Conservation (phyloP, 2,113 vertebrate species). For the Eolophus roseicapilla region DNA sequence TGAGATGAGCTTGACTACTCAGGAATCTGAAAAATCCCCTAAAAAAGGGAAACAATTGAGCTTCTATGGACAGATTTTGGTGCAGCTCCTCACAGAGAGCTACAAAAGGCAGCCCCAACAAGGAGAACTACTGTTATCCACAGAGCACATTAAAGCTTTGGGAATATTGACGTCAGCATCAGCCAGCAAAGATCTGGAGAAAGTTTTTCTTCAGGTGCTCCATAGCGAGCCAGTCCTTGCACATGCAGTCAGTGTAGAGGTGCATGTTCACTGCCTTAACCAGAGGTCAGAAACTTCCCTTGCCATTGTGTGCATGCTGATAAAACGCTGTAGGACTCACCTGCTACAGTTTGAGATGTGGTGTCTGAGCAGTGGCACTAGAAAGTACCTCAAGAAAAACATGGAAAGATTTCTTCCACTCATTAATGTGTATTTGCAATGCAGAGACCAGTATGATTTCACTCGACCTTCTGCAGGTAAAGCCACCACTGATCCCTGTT, state of each 20-base stretch:
- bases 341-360: conserved; percentile 87
- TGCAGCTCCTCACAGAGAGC: conserved; percentile 79
- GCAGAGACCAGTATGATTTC: conserved; percentile 41
- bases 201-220: conserved; percentile 78
- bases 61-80: conserved; percentile 76
- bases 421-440: conserved; percentile 76
- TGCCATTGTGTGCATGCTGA: conserved; percentile 72
- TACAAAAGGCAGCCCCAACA: conserved; percentile 36
- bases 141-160: conserved; percentile 79
- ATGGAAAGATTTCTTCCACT: conserved; percentile 76
- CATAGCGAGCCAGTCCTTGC: conserved; percentile 74
- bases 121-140: conserved; percentile 66
- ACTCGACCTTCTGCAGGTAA: conserved; percentile 69
- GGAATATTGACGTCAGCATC: conserved; percentile 77
- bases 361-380: conserved; percentile 74
- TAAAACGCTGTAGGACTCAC: conserved; percentile 81
- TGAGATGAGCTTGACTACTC: conserved; percentile 67
- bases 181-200: conserved; percentile 75
- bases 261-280: conserved; percentile 83
- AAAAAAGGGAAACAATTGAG: conserved; percentile 68
- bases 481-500: background rate
- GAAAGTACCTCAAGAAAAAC: conserved; percentile 58
- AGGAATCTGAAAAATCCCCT: background rate
- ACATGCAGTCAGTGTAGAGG: conserved; percentile 57
- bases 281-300: conserved; percentile 35